Percentiles rank a stretch among this genome's conserved stretches.
phyloP scores from a whole-genome alignment of 2,888 invertebrate genomes.

The Campopleginae sp. region DNA sequence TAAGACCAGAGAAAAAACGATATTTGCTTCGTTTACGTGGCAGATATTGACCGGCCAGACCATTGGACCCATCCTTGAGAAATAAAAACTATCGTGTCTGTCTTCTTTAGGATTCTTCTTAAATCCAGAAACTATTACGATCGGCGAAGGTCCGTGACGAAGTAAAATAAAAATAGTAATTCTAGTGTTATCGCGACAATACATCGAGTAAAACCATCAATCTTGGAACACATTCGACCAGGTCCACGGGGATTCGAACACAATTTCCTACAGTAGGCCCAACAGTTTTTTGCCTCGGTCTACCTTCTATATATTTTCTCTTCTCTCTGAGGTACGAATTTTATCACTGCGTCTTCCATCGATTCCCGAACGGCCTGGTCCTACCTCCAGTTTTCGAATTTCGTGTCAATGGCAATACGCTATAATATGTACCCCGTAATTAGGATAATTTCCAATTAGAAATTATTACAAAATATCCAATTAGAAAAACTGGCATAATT shows the following conservation, averaged over 20 bases:
- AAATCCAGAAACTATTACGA: neutral
- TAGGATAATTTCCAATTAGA: neutral
- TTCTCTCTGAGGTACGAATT: constrained; percentile 30
- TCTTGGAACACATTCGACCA: constrained; percentile 61
- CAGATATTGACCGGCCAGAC: constrained; percentile 27
- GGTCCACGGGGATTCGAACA: constrained; percentile 59
- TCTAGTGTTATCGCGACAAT: constrained; percentile 41
- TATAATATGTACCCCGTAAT: neutral
- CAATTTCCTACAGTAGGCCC: constrained; percentile 59
- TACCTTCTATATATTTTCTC: neutral
- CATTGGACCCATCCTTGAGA: constrained; percentile 32
- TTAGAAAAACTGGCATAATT: neutral
- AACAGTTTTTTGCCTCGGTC: constrained; percentile 37
- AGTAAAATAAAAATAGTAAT: constrained; percentile 16
- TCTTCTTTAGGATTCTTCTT: constrained; percentile 6
- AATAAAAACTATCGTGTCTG: constrained; percentile 30
- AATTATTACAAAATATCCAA: neutral
- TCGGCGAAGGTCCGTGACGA: constrained; percentile 3
- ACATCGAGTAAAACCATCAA: constrained; percentile 54
- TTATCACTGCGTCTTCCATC: neutral
- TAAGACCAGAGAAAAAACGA: constrained; percentile 16
- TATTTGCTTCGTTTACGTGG: constrained; percentile 22
- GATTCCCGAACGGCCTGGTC: neutral
- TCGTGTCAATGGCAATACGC: neutral
- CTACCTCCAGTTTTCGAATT: neutral